These are phyloP conservation scores for Alexandromys fortis DNA, from an alignment of 2,113 vertebrate genomes.

Conservation along the genomic window DNA sequence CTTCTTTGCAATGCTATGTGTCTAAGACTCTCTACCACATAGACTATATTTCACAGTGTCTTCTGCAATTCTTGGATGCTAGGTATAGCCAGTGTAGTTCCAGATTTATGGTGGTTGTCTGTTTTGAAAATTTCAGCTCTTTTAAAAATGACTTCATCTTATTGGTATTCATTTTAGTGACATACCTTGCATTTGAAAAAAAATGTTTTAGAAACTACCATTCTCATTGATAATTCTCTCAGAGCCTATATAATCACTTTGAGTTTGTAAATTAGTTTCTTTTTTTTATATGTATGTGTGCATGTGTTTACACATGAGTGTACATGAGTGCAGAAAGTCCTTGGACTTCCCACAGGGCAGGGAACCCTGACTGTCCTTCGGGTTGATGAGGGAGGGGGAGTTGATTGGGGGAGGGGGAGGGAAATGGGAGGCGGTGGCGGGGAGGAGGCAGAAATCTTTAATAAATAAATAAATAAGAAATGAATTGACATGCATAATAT, in stretches of 20 bases:
- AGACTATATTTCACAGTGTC: neutral
- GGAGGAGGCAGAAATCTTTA: too few species aligned
- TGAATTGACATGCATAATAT: neutral
- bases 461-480: too few species aligned
- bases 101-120: accelerated
- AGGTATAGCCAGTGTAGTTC: accelerated
- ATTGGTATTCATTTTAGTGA: neutral
- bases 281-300: neutral
- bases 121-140: neutral
- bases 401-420: too few species aligned
- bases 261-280: neutral
- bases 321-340: neutral
- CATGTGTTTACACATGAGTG: neutral
- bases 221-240: neutral
- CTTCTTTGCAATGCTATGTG: neutral
- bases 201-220: neutral
- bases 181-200: neutral
- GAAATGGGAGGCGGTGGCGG: too few species aligned
- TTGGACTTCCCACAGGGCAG: too few species aligned
- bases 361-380: too few species aligned
- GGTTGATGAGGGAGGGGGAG: too few species aligned
- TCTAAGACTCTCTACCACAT: neutral
- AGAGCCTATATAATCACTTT: neutral
- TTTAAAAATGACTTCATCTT: too few species aligned
- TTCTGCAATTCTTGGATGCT: neutral